phyloP scores from a whole-genome alignment of 1,140 invertebrate species.

The Apis laboriosa region DNA sequence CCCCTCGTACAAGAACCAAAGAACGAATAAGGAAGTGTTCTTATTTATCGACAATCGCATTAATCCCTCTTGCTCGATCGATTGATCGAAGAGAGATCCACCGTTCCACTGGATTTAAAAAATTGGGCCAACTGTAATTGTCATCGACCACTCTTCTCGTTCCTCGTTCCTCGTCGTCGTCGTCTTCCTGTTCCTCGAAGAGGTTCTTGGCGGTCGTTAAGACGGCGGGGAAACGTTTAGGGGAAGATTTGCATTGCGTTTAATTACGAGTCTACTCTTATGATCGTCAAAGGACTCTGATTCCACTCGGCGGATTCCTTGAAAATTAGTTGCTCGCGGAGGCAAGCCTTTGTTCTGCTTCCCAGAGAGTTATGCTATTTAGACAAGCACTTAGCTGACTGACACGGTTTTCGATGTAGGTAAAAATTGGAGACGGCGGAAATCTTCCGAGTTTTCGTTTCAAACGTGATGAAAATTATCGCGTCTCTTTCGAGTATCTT shows the following conservation, averaged over 20 bases:
- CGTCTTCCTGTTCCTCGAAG: no score
- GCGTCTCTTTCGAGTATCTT: no score
- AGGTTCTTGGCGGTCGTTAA: not conserved
- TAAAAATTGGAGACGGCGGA: no score
- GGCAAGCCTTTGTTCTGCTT: not conserved
- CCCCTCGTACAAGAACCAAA: not conserved
- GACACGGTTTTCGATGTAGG: not conserved
- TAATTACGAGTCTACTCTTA: slow-evolving; percentile 25
- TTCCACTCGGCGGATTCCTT: not conserved
- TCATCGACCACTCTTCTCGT: not conserved
- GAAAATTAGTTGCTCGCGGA: slow-evolving; percentile 11
- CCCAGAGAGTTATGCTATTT: slow-evolving; percentile 7
- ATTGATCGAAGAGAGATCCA: not conserved
- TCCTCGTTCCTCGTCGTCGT: not conserved
- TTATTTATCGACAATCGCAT: not conserved
- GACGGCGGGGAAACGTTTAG: not conserved
- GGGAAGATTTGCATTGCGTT: slow-evolving; percentile 23
- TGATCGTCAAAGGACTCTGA: slow-evolving; percentile 10
- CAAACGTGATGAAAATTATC: no score
- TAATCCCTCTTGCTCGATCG: no score
- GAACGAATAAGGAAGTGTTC: slow-evolving; percentile 9
- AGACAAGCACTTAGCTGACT: slow-evolving; percentile 28
- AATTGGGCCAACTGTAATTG: slow-evolving; percentile 19
- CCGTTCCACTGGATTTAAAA: not conserved
- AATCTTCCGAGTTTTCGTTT: no score